These are phyloP conservation scores for Ciconia nigra DNA, from an alignment of 2,797 vertebrate genomes.

Conservation along the genomic window DNA sequence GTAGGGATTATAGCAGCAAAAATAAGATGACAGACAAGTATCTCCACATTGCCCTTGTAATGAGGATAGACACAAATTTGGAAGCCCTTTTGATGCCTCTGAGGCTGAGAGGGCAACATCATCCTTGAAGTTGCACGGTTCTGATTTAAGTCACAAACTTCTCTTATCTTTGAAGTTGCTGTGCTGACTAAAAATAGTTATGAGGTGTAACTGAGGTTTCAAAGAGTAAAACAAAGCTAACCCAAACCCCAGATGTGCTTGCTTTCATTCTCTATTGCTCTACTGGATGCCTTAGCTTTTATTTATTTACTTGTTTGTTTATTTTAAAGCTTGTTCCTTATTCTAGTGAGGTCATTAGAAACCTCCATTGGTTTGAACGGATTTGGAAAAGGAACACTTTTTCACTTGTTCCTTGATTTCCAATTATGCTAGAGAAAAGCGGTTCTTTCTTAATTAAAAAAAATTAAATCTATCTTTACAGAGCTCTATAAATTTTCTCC, in stretches of 20 bases:
- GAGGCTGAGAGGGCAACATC: not conserved
- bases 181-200: not conserved
- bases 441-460: not conserved
- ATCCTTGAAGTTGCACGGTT: not conserved
- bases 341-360: not conserved
- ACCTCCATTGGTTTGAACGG: not conserved
- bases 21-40: not conserved
- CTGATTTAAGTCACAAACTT: not conserved
- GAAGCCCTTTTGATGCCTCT: not conserved
- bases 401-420: not conserved
- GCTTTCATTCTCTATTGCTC: not conserved
- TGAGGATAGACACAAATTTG: not conserved
- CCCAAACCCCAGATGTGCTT: not conserved
- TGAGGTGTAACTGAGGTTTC: not conserved
- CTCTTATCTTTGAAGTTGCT: not conserved
- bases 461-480: not conserved
- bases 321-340: not conserved
- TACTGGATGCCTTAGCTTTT: not conserved
- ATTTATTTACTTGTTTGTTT: not conserved
- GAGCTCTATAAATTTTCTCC: not conserved
- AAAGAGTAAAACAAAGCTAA: not conserved
- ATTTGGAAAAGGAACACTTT: not conserved
- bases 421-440: not conserved
- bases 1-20: not conserved
- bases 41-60: not conserved